These are phyloP conservation scores for Schizopygopsis pylzovi DNA, from an alignment of 2,797 vertebrate genomes.

Conservation along the genomic window DNA sequence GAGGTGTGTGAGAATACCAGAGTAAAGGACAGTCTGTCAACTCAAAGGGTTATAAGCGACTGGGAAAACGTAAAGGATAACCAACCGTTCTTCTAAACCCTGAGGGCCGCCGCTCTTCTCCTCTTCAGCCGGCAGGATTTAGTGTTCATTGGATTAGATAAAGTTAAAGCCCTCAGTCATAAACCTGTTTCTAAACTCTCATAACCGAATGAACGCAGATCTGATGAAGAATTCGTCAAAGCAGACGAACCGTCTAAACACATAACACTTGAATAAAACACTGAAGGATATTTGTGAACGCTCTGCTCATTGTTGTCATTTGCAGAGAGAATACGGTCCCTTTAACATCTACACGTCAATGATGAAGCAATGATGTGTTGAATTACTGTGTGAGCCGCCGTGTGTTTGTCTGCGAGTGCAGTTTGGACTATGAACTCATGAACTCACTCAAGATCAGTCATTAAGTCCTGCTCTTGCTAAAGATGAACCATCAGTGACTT, in stretches of 20 bases:
- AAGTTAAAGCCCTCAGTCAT: conserved; percentile 74
- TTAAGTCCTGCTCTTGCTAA: neutral
- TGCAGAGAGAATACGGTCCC: conserved; percentile 73
- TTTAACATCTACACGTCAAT: conserved; percentile 78
- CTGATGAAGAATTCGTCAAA: neutral
- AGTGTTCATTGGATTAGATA: neutral
- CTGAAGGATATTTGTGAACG: neutral
- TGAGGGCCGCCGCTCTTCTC: conserved; percentile 70
- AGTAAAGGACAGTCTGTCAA: conserved; percentile 52
- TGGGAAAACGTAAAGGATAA: conserved; percentile 58
- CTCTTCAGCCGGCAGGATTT: neutral
- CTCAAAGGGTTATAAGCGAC: conserved; percentile 82
- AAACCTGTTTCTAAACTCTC: conserved; percentile 77
- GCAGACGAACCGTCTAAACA: conserved; percentile 49
- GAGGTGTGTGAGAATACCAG: neutral
- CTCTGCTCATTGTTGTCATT: conserved; percentile 21
- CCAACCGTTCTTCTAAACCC: conserved; percentile 76
- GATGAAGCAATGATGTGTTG: conserved; percentile 49
- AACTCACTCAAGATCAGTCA: neutral
- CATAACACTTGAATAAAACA: conserved; percentile 67
- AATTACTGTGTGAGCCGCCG: neutral
- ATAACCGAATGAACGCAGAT: conserved; percentile 58
- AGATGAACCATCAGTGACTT: neutral
- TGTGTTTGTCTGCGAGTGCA: conserved; percentile 23
- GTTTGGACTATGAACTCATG: conserved; percentile 31